Base-by-base conservation (phyloP, 2,888 invertebrate genomes). In the Rhopalosiphum nymphaeae region DNA sequence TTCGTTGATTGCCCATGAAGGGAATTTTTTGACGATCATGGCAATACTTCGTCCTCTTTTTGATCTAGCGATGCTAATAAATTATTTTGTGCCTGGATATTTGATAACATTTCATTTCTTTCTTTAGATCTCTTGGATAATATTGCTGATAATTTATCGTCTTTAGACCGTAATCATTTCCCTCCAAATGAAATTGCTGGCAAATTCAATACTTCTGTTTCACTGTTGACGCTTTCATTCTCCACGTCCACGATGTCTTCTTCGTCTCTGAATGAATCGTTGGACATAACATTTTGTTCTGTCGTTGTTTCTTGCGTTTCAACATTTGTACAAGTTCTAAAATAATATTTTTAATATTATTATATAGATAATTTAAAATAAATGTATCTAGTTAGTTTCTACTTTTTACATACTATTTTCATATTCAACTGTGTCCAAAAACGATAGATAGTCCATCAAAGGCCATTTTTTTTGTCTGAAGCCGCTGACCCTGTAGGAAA, bases 391-490 rank as follows among this genome's bases (percentile, higher is more conserved):
- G 42, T 46, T 86, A 86, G 26, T 86, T 86, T 44, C 29, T 86
- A 44, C 10, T 29, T n/a, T 88, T 29, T 87, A 87, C 88, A 53
- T 88, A 88, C 88, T 88, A 5, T 21, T 88, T 88, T 53, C 88
- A n/a, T 53, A 53, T 53, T 88, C 16, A n/a, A 88, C 36, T 1
- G 87, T 53, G 16, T 87, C 53, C 16, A 87, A 87, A 87, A 87
- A 87, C 25, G 87, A 87, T 53, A 53, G 16, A n/a, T 53, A 53
- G 13, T n/a, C n/a, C 88, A 88, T 53, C 7, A 53, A 36, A n/a
- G 88, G 53, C 88, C 53, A 88, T 87, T 87, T 49, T 49, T 87
- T 87, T 87, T 87, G 3, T 21, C n/a, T 53, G 36, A 87, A 87
- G 46, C 49, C 9, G 57, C 57, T 25, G 57, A 57, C 26, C 57